phyloP scores from a whole-genome alignment of 2,797 vertebrate species.

The Pseudochirops corinnae region DNA sequence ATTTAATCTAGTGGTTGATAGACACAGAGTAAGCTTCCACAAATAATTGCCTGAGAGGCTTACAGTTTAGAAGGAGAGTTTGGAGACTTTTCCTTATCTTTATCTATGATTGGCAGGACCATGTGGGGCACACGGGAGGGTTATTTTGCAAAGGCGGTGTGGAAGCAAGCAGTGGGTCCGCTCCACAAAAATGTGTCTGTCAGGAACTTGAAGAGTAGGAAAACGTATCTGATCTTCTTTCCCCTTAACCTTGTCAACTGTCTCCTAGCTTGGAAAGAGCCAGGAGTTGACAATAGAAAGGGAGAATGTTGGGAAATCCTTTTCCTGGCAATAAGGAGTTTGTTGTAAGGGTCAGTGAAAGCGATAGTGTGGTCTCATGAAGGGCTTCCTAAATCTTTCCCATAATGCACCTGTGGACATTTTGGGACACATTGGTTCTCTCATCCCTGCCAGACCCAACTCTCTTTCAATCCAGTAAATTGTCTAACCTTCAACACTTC shows the following conservation, averaged over 20 bases:
- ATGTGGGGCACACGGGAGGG: neutral
- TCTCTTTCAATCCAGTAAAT: no score
- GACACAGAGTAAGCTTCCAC: constrained; percentile 17
- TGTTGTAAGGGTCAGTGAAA: constrained; percentile 26
- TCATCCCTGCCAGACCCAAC: neutral
- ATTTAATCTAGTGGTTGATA: constrained; percentile 34
- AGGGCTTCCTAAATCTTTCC: neutral
- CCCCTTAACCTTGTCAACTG: constrained; percentile 75
- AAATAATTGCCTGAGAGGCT: constrained; percentile 65
- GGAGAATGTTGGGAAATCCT: constrained; percentile 61
- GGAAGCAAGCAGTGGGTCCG: constrained; percentile 43
- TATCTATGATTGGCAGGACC: constrained; percentile 72
- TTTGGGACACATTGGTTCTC: neutral
- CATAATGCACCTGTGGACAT: neutral
- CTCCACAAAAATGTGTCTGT: constrained; percentile 60
- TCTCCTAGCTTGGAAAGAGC: constrained; percentile 53
- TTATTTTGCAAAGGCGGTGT: constrained; percentile 39
- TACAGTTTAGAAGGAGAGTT: constrained; percentile 51
- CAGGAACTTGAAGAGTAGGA: constrained; percentile 64
- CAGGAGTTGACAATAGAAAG: constrained; percentile 63
- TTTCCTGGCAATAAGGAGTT: constrained; percentile 50
- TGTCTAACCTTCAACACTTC: neutral
- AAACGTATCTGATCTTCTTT: constrained; percentile 74
- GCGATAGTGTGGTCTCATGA: constrained; percentile 17
- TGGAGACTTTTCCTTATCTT: constrained; percentile 64